Percentiles rank a stretch among this genome's conserved stretches.
phyloP scores from a whole-genome alignment of 2,113 vertebrate genomes.

The Dryoscopus gambensis region DNA sequence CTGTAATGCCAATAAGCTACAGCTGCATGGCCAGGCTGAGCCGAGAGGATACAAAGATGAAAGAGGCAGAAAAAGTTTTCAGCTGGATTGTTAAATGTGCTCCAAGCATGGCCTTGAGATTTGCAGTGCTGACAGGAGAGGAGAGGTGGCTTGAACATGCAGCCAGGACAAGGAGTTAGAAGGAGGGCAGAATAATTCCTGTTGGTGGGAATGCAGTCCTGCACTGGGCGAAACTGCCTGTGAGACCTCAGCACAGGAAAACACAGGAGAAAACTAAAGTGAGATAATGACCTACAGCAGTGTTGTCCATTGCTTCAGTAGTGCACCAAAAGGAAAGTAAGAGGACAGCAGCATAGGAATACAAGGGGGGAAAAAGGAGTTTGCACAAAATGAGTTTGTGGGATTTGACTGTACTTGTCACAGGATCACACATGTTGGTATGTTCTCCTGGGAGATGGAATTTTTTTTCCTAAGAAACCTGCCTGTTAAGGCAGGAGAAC shows the following conservation, averaged over 20 bases:
- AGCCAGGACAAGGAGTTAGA: not conserved
- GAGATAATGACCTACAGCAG: not conserved
- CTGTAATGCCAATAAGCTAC: not conserved
- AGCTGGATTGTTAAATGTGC: not conserved
- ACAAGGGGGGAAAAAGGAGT: not conserved
- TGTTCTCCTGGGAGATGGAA: not conserved
- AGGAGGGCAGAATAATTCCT: not conserved
- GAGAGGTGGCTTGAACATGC: not conserved
- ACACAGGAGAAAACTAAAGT: not conserved
- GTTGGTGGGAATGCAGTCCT: fast-evolving
- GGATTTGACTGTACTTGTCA: not conserved
- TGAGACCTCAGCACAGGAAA: not conserved
- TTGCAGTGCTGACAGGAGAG: not conserved
- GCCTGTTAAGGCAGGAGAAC: not conserved
- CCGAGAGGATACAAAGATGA: not conserved
- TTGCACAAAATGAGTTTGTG: not conserved
- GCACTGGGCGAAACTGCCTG: not conserved
- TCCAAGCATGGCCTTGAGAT: not conserved
- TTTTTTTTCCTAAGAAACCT: not conserved
- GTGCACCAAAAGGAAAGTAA: not conserved
- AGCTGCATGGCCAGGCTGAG: not conserved
- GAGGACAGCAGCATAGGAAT: not conserved
- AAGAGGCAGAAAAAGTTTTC: not conserved
- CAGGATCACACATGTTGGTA: not conserved
- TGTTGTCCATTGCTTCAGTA: not conserved